Base-by-base conservation (phyloP, 2,888 invertebrate species). In the Calliphora vomitoria region DNA sequence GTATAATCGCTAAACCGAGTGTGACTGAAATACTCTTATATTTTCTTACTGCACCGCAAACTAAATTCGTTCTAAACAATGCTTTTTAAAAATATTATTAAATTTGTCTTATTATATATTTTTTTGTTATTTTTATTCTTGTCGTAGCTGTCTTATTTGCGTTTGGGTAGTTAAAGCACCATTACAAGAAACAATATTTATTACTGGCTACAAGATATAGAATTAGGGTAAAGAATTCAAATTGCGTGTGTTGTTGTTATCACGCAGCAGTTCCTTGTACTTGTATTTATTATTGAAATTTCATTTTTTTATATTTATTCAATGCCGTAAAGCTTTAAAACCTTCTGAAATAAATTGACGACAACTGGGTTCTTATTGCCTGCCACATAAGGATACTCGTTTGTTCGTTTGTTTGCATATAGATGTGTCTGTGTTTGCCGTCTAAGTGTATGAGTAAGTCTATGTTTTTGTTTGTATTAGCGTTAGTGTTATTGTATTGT, bases 221-320 rank as follows among this genome's bases (percentile, higher is more conserved):
- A 25, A 79, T 60, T 35, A n/a, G 35, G 44, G n/a, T 72, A 68
- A 8, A 47, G 10, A n/a, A 38, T 18, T 66, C 25, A 31, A 18
- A 68, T 74, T 79, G 83, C 86, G 80, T 83, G 81, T 50, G 71
- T 72, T 82, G 44, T 72, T 80, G 72, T 76, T 83, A 85, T 78
- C 85, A 83, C 71, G 80, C 82, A 88, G 82, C 85, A 71, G 75
- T 86, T 88, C 60, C 68, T 69, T 85, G 50, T 50, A 11, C 25
- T 60, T 41, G 55, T 50, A 82, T 86, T 79, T 82, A 41, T 86
- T 86, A 79, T 69, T 68, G 47, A 75, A 82, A 69, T 71, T 68
- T 38, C 20, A 53, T 47, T 41, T 35, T 78, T 20, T 72, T 44
- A 44, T 55, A 55, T 72, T 55, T 64, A 38, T 72, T 50, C 38